A percentile compares a stretch with the other conserved stretches of the same genome.
These are phyloP conservation scores for Pocillopora grandis DNA, from an alignment of 92 coral and sea anemone genomes.

Conservation along the genomic window DNA sequence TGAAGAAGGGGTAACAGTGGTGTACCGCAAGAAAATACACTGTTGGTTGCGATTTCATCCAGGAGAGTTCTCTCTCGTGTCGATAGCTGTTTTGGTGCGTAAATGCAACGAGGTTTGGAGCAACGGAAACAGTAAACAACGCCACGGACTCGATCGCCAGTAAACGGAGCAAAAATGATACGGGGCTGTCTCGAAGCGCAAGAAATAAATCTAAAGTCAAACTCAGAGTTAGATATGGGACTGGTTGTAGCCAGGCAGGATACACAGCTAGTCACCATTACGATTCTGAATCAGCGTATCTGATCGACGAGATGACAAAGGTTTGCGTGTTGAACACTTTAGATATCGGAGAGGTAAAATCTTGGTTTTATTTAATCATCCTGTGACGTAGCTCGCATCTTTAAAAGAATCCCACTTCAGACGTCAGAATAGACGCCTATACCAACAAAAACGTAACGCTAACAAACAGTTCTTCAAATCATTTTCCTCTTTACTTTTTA, in stretches of 20 bases:
- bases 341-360: not conserved
- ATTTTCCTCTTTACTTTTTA: no score
- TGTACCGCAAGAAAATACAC: conserved; percentile 65
- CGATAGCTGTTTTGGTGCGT: conserved; percentile 61
- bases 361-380: not conserved
- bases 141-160: conserved; percentile 60
- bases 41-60: conserved; percentile 48
- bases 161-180: conserved; percentile 44
- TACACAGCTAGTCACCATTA: conserved; percentile 11
- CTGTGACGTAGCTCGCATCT: not conserved
- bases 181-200: not conserved
- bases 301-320: no score
- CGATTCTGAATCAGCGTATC: not conserved
- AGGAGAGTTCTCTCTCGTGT: conserved; percentile 34
- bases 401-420: not conserved
- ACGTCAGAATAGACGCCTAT: not conserved
- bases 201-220: not conserved
- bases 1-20: conserved; percentile 62
- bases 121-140: conserved; percentile 69
- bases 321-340: not conserved
- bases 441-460: not conserved
- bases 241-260: conserved; percentile 10
- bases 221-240: conserved; percentile 10
- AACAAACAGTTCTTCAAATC: no score
- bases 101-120: conserved; percentile 75